These are phyloP conservation scores for Carcina quercana DNA, from an alignment of 2,888 invertebrate genomes.

Conservation along the genomic window DNA sequence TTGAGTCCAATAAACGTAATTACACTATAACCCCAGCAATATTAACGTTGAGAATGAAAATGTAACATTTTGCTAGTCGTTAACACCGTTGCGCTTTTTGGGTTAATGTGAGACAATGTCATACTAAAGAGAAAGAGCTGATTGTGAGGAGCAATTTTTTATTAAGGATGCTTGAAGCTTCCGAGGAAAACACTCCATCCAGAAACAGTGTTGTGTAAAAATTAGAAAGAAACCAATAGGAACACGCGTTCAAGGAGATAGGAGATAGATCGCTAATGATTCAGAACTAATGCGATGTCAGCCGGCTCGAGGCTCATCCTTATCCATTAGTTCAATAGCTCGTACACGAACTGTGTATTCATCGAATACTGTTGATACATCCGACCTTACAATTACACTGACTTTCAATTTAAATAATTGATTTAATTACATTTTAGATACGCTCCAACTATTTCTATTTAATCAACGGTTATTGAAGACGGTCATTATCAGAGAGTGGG, in stretches of 20 bases:
- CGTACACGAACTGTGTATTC: slow-evolving; percentile 25
- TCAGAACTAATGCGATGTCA: slow-evolving; percentile 41
- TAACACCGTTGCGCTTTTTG: too few relatives aligned
- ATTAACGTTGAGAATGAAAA: too few relatives aligned
- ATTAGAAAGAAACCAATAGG: not conserved
- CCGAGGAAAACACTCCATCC: too few relatives aligned
- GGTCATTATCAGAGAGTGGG: slow-evolving; percentile 5
- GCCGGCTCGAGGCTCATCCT: slow-evolving; percentile 58
- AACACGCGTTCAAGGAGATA: slow-evolving; percentile 21
- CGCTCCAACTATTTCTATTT: not conserved
- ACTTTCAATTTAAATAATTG: slow-evolving; percentile 11
- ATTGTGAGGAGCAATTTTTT: too few relatives aligned
- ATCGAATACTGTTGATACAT: slow-evolving; percentile 5
- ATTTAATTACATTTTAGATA: slow-evolving; percentile 3
- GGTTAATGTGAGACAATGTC: too few relatives aligned
- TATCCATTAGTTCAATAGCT: slow-evolving; percentile 51
- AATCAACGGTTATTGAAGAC: slow-evolving; percentile 7
- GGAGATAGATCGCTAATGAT: slow-evolving; percentile 29
- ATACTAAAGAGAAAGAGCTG: too few relatives aligned
- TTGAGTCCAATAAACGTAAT: too few relatives aligned
- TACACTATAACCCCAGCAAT: too few relatives aligned
- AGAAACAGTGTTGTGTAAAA: too few relatives aligned
- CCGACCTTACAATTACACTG: slow-evolving; percentile 7
- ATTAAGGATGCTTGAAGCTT: too few relatives aligned
- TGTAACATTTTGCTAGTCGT: too few relatives aligned